These are phyloP conservation scores for Echiichthys vipera DNA, from an alignment of 2,797 vertebrate species.

Conservation along the genomic window DNA sequence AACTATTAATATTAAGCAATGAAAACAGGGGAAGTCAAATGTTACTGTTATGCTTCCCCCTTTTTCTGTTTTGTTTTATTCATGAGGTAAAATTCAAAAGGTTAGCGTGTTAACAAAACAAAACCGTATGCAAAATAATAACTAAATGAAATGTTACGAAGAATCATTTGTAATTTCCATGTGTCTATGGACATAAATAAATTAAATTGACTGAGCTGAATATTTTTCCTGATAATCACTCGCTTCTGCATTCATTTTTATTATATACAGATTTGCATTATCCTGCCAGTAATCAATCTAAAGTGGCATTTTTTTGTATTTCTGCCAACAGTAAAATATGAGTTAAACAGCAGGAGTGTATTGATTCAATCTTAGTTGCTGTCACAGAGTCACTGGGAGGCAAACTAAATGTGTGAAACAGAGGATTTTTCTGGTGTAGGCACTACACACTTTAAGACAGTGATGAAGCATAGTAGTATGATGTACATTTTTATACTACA, in stretches of 20 bases:
- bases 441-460: conserved; percentile 26
- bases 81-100: conserved; percentile 55
- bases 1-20: conserved; percentile 27
- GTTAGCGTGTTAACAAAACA: conserved; percentile 52
- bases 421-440: neutral
- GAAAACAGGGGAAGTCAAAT: conserved; percentile 32
- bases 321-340: conserved; percentile 42
- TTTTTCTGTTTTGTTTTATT: conserved; percentile 54
- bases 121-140: conserved; percentile 52
- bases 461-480: conserved; percentile 9
- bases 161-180: conserved; percentile 59
- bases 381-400: conserved; percentile 38
- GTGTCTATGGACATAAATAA: conserved; percentile 49
- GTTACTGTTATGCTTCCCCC: conserved; percentile 1
- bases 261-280: conserved; percentile 63
- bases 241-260: conserved; percentile 54
- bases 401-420: conserved; percentile 35
- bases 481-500: conserved; percentile 22
- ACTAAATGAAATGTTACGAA: conserved; percentile 57
- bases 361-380: conserved; percentile 33
- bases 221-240: conserved; percentile 58
- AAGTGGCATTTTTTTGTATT: conserved; percentile 22
- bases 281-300: conserved; percentile 62
- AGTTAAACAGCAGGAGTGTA: conserved; percentile 42
- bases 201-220: conserved; percentile 47